These are phyloP conservation scores for Monopis laevigella DNA, from an alignment of 2,888 invertebrate species.

Conservation along the genomic window DNA sequence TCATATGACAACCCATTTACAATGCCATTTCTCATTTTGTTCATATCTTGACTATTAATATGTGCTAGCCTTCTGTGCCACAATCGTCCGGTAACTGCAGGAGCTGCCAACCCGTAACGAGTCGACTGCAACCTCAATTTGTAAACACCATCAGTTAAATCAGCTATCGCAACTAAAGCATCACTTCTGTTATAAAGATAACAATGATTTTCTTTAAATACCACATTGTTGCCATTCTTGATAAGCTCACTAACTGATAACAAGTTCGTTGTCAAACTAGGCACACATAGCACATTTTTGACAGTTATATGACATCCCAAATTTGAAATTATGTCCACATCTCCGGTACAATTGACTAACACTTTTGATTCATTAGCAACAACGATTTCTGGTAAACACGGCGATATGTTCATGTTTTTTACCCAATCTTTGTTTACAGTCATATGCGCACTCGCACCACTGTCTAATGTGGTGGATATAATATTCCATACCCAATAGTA, in stretches of 20 bases:
- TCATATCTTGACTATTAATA: constrained; percentile 18
- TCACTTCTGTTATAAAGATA: constrained; percentile 5
- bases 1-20: constrained; percentile 14
- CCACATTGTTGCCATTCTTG: constrained; percentile 9
- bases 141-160: constrained; percentile 14
- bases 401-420: neutral
- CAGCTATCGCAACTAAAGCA: constrained; percentile 13
- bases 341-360: neutral
- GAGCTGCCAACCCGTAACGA: neutral
- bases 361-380: constrained; percentile 4
- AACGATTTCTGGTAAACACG: neutral
- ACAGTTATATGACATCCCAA: neutral
- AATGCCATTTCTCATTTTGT: constrained; percentile 18
- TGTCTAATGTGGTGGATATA: too few species aligned
- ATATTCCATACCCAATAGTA: too few species aligned
- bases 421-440: neutral
- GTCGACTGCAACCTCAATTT: constrained; percentile 1
- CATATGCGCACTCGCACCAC: constrained; percentile 10
- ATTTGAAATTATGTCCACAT: neutral
- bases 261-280: too few species aligned
- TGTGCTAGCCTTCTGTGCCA: constrained; percentile 19
- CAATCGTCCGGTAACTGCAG: constrained; percentile 8
- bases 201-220: constrained; percentile 9
- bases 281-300: neutral
- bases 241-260: constrained; percentile 8